Evolutionary conservation across 2,888 invertebrate species (phyloP).

Genomic region (Brachypalpus laphriformis): DNA sequence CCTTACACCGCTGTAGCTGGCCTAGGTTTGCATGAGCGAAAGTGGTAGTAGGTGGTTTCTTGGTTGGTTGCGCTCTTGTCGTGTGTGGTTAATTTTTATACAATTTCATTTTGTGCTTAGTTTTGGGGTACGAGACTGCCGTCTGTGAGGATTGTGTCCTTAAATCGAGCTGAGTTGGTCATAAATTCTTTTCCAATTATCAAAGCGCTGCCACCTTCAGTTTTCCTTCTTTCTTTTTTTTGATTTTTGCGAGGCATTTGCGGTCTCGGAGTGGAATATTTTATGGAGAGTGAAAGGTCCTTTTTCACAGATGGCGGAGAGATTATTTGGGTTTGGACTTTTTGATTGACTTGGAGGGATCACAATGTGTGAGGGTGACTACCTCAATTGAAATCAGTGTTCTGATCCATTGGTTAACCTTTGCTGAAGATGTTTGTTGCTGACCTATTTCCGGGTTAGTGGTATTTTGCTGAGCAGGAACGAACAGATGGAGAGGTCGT

Average conservation of each 20-base stretch:
- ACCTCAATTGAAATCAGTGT: conserved; percentile 3
- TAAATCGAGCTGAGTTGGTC: conserved; percentile 65
- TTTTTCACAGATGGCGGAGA: conserved; percentile 47
- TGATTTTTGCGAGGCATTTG: neutral
- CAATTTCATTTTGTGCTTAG: conserved; percentile 44
- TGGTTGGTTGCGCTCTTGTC: conserved; percentile 53
- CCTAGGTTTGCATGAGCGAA: conserved; percentile 39
- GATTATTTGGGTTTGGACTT: conserved; percentile 27
- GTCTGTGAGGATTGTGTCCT: conserved; percentile 54
- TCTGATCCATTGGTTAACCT: conserved; percentile 5
- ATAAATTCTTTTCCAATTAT: conserved; percentile 73
- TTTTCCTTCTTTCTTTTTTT: conserved; percentile 7
- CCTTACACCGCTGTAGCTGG: neutral
- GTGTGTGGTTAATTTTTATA: conserved; percentile 70
- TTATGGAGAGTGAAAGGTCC: conserved; percentile 55
- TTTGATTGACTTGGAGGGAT: conserved; percentile 55
- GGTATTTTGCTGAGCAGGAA: neutral
- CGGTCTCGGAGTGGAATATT: conserved; percentile 52
- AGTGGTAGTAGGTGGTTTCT: conserved; percentile 52
- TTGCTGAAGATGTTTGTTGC: neutral
- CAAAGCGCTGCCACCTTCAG: conserved; percentile 63
- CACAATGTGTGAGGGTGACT: neutral
- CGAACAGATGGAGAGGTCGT: neutral
- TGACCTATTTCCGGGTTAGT: neutral
- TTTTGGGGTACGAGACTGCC: neutral